These are phyloP conservation scores for Sinocyclocheilus rhinocerous DNA, from an alignment of 2,113 vertebrate species.

Conservation along the genomic window DNA sequence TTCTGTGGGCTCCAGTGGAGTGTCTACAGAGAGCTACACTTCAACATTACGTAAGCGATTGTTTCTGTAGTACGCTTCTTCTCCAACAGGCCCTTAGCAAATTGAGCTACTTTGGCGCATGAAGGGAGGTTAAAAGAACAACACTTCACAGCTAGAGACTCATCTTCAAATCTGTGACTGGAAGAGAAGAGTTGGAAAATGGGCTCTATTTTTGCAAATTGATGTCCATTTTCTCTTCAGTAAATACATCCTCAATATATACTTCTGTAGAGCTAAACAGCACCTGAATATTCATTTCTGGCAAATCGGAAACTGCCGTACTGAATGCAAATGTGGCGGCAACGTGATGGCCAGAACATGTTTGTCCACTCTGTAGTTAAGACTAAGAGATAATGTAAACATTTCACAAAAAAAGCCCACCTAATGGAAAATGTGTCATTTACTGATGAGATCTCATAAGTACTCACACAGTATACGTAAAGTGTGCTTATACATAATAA, in stretches of 20 bases:
- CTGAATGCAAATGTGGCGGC: conserved; percentile 4
- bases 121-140: conserved; percentile 50
- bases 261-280: conserved; percentile 38
- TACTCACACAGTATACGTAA: not conserved
- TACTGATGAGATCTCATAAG: not conserved
- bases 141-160: conserved; percentile 57
- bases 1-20: conserved; percentile 38
- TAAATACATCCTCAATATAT: conserved; percentile 26
- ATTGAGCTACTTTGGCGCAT: conserved; percentile 54
- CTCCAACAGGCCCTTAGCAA: conserved; percentile 55
- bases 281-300: conserved; percentile 45
- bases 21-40: conserved; percentile 37
- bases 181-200: conserved; percentile 37
- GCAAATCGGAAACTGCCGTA: not conserved
- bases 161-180: conserved; percentile 59
- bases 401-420: not conserved
- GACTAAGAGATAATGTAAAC: conserved; percentile 13
- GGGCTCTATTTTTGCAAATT: conserved; percentile 45
- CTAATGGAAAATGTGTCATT: conserved; percentile 4
- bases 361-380: not conserved
- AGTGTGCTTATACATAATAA: not conserved
- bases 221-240: conserved; percentile 30
- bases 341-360: not conserved
- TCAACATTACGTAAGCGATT: conserved; percentile 58
- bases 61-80: conserved; percentile 57